Evolutionary conservation across 2,797 vertebrate genomes (phyloP), one percentile per base, ranked within the genome.

Genomic region (Enteromius viviparus): DNA sequence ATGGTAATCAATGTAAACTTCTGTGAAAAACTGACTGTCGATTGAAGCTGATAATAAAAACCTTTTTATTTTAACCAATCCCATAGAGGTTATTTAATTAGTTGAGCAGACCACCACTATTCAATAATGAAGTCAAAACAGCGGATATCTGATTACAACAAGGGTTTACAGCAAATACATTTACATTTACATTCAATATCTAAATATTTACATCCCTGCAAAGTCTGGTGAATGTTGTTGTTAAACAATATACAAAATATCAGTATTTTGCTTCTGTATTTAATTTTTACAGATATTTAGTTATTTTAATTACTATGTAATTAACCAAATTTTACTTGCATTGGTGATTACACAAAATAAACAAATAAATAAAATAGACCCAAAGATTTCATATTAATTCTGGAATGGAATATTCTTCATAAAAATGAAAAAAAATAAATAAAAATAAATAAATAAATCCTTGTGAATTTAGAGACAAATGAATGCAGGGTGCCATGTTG

Each of bases 101-200:
- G 77, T 81, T 53, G 49, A 81, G 58, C 62, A 49, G 42, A 65
- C 71, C 58, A 70, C 23, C 26, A 84, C 47, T 6, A 23, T 47
- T 64, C 37, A 79, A 66, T 85, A 83, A 87, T 49, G 72, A 65
- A 80, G 79, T 80, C 26, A 82, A 21, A 10, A 32, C 4, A 51
- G 17, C 26, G 1, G 12, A 51, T 19, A 21, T 11, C 70, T 51
- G 70, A 49, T 51, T 21, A 70, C 23, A 70, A 45, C 15, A 71
- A 47, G 23, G 42, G n/a, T 71, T 70, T 70, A 9, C 45, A 29
- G 23, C 26, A 72, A 32, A 49, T 49, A 32, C 23, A 32, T 71
- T 49, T 47, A 14, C 11, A 49, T 49, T 23, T 23, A 17, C 29
- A 10, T n/a, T n/a, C n/a, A n/a, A n/a, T n/a, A 47, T 71, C 8